A percentile compares a stretch with the other conserved stretches of the same genome.
Evolutionary conservation across 2,113 vertebrate species (phyloP).

Genomic region (Panthera tigris): DNA sequence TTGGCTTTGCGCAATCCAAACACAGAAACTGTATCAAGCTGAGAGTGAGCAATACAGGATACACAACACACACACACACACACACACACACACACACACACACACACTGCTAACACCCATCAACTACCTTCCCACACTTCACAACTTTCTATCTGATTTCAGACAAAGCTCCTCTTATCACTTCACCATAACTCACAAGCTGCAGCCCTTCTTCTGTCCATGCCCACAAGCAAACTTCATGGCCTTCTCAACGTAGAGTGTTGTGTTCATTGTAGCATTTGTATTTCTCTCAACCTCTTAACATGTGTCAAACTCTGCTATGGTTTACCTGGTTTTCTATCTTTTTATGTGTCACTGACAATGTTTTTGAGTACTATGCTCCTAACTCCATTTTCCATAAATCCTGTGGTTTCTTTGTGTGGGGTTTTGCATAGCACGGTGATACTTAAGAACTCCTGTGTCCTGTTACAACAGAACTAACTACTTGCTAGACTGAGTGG

Average conservation of each 20-base stretch:
- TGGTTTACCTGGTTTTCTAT: neutral
- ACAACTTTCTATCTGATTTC: neutral
- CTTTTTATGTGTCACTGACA: neutral
- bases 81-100: neutral
- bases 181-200: neutral
- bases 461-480: neutral
- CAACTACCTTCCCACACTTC: neutral
- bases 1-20: neutral
- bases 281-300: neutral
- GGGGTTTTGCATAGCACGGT: neutral
- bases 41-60: neutral
- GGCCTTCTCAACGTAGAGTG: neutral
- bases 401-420: neutral
- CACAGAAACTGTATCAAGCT: neutral
- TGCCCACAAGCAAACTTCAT: neutral
- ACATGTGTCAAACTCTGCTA: neutral
- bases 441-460: neutral
- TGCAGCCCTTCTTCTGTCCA: neutral
- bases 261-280: neutral
- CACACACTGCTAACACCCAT: neutral
- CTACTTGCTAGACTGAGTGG: neutral
- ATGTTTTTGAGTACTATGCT: neutral
- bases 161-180: neutral
- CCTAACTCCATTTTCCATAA: neutral
- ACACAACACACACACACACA: neutral